These are phyloP conservation scores for Dasyornis broadbenti DNA, from an alignment of 2,113 vertebrate genomes.

Conservation along the genomic window DNA sequence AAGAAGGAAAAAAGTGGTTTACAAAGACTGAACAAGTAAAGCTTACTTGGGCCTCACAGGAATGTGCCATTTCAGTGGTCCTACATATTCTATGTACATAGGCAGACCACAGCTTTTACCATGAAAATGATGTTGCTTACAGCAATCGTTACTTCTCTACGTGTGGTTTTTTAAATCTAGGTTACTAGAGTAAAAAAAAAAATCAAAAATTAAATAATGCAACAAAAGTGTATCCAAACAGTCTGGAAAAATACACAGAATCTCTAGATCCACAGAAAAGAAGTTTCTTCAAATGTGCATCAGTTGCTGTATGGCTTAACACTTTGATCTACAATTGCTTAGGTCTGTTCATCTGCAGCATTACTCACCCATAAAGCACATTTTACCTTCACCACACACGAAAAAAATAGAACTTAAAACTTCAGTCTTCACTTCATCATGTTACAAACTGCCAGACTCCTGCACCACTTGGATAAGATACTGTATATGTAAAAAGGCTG, in stretches of 20 bases:
- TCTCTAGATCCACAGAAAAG: neutral
- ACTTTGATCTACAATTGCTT: neutral
- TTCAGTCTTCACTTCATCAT: neutral
- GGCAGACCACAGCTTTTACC: neutral
- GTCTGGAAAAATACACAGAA: neutral
- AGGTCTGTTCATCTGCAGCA: neutral
- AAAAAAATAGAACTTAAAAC: neutral
- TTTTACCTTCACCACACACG: neutral
- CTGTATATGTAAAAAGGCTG: neutral
- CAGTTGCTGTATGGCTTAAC: neutral
- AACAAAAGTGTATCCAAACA: neutral
- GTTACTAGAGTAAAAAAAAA: neutral
- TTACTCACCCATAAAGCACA: neutral
- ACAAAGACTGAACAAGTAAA: neutral
- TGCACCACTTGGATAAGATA: neutral
- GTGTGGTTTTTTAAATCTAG: neutral
- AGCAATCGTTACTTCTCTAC: neutral
- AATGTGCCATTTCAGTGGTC: neutral
- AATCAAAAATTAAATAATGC: neutral
- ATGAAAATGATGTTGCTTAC: neutral
- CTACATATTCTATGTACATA: neutral
- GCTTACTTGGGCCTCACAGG: neutral
- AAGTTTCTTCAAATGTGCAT: neutral
- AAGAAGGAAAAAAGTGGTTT: neutral
- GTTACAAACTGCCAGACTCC: neutral